phyloP scores from a whole-genome alignment of 30 jellyfish, hydroid and myxozoan species.

The Aurelia aurita region DNA sequence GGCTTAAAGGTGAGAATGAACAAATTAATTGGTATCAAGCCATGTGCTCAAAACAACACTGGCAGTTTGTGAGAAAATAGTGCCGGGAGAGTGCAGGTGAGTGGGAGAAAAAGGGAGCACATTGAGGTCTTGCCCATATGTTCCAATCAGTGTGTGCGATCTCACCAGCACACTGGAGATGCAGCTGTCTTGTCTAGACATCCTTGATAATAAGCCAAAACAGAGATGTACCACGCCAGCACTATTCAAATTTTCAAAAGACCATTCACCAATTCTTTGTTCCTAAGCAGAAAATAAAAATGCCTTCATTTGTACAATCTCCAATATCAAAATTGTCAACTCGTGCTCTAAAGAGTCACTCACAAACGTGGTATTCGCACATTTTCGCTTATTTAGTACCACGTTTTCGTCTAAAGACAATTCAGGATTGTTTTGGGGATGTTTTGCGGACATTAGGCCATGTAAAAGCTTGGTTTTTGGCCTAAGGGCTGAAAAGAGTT shows the following conservation, averaged over 20 bases:
- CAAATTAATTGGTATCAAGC: not conserved
- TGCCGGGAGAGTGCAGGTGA: constrained; percentile 4
- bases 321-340: constrained; percentile 8
- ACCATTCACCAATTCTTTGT: constrained; percentile 67
- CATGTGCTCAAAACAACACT: constrained; percentile 12
- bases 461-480: not conserved
- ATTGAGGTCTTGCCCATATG: constrained; percentile 34
- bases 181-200: constrained; percentile 82
- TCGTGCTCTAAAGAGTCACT: constrained; percentile 35
- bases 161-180: constrained; percentile 62
- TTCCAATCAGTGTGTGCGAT: constrained; percentile 53
- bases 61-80: not conserved
- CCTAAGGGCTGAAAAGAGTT: not conserved
- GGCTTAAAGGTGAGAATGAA: not conserved
- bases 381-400: not conserved
- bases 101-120: constrained; percentile 46
- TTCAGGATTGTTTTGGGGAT: not conserved
- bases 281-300: constrained; percentile 9
- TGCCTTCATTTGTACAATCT: constrained; percentile 34
- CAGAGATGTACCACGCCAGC: constrained; percentile 64
- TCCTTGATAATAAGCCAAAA: constrained; percentile 70
- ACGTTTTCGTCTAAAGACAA: not conserved
- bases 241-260: constrained; percentile 39
- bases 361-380: not conserved
- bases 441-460: not conserved